Evolutionary conservation across 2,113 vertebrate genomes (phyloP).

Genomic region (Peromyscus polionotus): DNA sequence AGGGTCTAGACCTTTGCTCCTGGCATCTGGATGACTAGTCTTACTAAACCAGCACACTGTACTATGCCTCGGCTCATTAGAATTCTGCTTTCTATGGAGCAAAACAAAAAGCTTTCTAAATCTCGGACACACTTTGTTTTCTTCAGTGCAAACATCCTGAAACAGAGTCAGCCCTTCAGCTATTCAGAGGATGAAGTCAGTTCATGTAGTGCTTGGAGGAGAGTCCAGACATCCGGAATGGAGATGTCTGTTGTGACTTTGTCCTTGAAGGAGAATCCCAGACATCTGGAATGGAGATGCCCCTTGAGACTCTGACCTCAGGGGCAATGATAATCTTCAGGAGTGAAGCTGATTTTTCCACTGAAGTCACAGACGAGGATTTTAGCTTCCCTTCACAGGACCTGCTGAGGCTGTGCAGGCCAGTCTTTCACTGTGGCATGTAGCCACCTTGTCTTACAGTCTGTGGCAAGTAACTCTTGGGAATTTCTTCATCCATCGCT

Average conservation of each 20-base stretch:
- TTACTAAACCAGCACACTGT: background rate
- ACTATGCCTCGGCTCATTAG: background rate
- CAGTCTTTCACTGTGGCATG: conserved; percentile 91
- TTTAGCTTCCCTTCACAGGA: conserved; percentile 79
- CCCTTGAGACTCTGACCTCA: conserved; percentile 49
- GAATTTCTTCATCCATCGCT: conserved; percentile 80
- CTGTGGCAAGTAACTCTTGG: conserved; percentile 94
- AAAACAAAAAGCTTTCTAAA: conserved; percentile 52
- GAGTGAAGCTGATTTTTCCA: conserved; percentile 58
- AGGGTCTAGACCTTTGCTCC: background rate
- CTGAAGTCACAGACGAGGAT: conserved; percentile 60
- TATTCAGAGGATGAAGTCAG: conserved; percentile 64
- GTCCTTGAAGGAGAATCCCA: conserved; percentile 64
- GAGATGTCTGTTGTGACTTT: conserved; percentile 38
- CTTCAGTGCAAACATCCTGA: conserved; percentile 76
- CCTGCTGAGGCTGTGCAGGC: conserved; percentile 69
- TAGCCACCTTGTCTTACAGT: conserved; percentile 92
- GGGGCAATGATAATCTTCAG: conserved; percentile 57
- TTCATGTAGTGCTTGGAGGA: conserved; percentile 79
- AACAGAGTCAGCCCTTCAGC: conserved; percentile 63
- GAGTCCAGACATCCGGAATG: conserved; percentile 60
- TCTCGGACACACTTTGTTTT: conserved; percentile 54
- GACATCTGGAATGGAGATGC: conserved; percentile 57
- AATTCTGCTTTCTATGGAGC: background rate
- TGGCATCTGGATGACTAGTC: background rate